Conservation (phyloP, 2,113 vertebrate genomes). For the Odocoileus hemionus region DNA sequence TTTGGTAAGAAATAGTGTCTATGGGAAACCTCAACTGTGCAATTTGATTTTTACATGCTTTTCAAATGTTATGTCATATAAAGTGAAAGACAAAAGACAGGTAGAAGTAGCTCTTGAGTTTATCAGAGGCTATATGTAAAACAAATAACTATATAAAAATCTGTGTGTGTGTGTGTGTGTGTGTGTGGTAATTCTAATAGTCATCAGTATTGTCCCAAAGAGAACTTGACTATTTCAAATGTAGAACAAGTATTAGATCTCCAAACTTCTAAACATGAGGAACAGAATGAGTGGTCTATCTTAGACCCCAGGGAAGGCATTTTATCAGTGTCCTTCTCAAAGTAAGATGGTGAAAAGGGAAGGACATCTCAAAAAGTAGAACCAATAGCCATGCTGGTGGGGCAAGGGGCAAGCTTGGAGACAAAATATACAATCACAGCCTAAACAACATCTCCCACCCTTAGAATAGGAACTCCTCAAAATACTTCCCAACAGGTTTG, state of each 20-base stretch:
- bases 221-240: not conserved
- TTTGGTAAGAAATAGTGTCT: not conserved
- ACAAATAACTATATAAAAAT: not conserved
- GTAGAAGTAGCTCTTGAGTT: not conserved
- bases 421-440: too few species aligned
- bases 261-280: not conserved
- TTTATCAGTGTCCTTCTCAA: not conserved
- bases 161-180: not conserved
- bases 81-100: not conserved
- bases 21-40: not conserved
- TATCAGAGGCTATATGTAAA: not conserved
- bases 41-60: not conserved
- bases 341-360: not conserved
- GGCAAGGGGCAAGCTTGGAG: not conserved
- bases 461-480: not conserved
- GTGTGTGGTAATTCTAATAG: not conserved
- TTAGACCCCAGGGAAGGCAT: not conserved
- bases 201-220: not conserved
- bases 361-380: not conserved
- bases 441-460: not conserved
- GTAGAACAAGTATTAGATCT: not conserved
- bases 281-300: not conserved
- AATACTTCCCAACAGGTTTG: not conserved
- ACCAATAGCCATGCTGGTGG: accelerated
- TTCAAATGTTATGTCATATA: not conserved